Conservation (phyloP, 2,113 vertebrate species). For the Alces alces region DNA sequence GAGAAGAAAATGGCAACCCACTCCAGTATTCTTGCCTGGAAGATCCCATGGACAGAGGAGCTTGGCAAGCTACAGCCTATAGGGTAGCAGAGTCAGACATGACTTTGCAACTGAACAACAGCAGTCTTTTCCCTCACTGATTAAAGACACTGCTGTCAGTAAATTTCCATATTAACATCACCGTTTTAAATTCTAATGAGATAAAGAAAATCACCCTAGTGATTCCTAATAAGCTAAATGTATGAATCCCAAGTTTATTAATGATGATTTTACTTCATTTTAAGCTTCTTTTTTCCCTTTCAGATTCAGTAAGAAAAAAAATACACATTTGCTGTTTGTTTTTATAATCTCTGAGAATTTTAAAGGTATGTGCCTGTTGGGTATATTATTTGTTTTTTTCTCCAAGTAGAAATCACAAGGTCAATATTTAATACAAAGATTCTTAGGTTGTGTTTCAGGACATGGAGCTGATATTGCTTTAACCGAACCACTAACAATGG, state of each 20-base stretch:
- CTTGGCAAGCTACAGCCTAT: background rate
- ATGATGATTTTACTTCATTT: conserved; percentile 6
- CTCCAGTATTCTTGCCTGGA: background rate
- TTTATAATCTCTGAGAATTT: conserved; percentile 64
- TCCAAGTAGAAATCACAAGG: background rate
- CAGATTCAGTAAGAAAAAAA: conserved; percentile 65
- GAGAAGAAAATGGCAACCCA: background rate
- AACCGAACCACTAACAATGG: conserved; percentile 66
- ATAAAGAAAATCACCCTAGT: background rate
- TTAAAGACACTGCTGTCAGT: background rate
- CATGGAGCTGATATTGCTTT: conserved; percentile 64
- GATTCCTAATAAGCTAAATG: background rate
- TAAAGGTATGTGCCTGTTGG: conserved; percentile 52
- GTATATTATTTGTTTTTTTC: background rate
- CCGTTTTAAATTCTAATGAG: background rate
- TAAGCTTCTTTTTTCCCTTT: background rate
- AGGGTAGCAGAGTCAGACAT: background rate
- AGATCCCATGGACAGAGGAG: background rate
- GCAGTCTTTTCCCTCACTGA: background rate
- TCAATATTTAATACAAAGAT: conserved; percentile 36
- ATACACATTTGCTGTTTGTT: conserved; percentile 58
- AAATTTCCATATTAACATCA: background rate
- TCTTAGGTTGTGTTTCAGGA: conserved; percentile 69
- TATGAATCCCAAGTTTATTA: background rate
- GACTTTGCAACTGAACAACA: background rate